These are phyloP conservation scores for Lycaena phlaeas DNA, from an alignment of 2,888 invertebrate species.

Conservation along the genomic window DNA sequence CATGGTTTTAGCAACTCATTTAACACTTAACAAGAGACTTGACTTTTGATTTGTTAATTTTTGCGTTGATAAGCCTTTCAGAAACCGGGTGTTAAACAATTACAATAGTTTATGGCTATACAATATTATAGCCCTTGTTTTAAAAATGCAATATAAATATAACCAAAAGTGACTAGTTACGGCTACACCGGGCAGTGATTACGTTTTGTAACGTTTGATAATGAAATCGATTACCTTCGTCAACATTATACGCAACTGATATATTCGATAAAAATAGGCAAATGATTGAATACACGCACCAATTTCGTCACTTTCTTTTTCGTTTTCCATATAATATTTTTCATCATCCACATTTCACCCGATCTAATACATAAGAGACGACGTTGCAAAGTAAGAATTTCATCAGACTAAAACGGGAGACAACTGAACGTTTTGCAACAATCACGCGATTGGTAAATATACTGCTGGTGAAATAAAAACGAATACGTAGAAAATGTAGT, in stretches of 20 bases:
- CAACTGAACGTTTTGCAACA: constrained; percentile 49
- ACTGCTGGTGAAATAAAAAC: constrained; percentile 28
- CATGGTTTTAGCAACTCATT: no score
- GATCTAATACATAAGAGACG: not conserved
- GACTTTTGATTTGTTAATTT: no score
- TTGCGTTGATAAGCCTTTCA: no score
- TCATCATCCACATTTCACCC: constrained; percentile 13
- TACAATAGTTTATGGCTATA: no score
- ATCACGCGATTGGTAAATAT: constrained; percentile 45
- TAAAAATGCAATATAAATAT: no score
- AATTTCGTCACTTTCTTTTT: constrained; percentile 52
- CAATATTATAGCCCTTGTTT: no score
- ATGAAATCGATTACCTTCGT: not conserved
- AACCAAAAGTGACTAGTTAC: not conserved
- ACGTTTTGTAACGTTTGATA: constrained; percentile 2
- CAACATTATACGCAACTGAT: not conserved
- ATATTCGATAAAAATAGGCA: constrained; percentile 1
- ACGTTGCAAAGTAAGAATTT: constrained; percentile 28
- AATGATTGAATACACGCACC: constrained; percentile 33
- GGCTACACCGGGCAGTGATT: not conserved
- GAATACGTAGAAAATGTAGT: no score
- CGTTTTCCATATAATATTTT: constrained; percentile 21
- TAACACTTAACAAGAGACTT: no score
- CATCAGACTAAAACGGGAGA: constrained; percentile 54
- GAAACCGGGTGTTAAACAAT: no score